Evolutionary conservation across 2,888 invertebrate species (phyloP), one percentile per base, ranked within the genome.

Genomic region (Hofmannophila pseudospretella): DNA sequence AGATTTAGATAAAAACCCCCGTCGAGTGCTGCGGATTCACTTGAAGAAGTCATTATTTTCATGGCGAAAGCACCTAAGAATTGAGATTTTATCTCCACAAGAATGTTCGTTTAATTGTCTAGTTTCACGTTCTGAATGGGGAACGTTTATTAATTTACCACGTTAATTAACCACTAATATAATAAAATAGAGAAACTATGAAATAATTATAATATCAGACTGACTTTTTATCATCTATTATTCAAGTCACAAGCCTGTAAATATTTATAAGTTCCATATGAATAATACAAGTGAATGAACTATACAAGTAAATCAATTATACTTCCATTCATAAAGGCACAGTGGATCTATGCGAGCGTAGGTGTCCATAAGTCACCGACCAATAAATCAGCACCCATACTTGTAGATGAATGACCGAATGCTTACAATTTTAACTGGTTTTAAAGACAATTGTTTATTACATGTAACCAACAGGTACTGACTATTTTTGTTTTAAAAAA

Each of bases 1-100:
- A 80, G 75, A 81, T 71, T 75, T 66, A 74, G 69, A 82, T 77
- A 78, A 75, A 66, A 57, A 43, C 54, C 49, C 47, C 50, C 42
- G 52, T 56, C 43, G 45, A 47, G 51, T 47, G 38, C 11, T 32
- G 42, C 45, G 37, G 53, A 58, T 58, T 57, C 54, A 54, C 49
- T 58, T 52, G 39, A 62, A 64, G 48, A 64, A 67, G 60, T 60
- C 49, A 66, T 67, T 70, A 69, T 57, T 23, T 58, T 45, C 38
- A 38, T 45, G 39, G 45, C 41, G 55, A 67, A 66, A 67, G 52
- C 45, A 49, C 38, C 38, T 26, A 39, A 35, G 31, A 49, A 45
- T 41, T 32, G 11, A 47, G 46, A 53, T 57, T 31, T 41, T 46
- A 47, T 46, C 45, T 39, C 19, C 13, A 28, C 10, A 47, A 49